phyloP scores from a whole-genome alignment of 2,113 vertebrate species.

The Mixornis gularis region DNA sequence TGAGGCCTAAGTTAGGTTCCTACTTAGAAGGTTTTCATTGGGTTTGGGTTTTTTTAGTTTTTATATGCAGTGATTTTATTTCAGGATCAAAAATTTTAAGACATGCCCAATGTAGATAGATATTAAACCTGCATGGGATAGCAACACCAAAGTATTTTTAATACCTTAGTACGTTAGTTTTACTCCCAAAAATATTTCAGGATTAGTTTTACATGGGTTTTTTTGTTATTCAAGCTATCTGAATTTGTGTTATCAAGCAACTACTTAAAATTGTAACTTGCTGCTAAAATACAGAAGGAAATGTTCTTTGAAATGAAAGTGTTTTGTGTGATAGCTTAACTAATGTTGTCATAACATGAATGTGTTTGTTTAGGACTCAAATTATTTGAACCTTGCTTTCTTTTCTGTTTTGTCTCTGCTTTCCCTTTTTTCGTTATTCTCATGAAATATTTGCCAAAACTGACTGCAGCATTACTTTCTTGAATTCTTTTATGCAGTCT shows the following conservation, averaged over 20 bases:
- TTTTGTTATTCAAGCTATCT: background rate
- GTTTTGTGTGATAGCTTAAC: conserved; percentile 23
- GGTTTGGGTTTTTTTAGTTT: background rate
- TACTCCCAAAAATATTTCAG: background rate
- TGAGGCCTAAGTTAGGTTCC: background rate
- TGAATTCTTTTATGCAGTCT: background rate
- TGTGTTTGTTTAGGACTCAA: conserved; percentile 23
- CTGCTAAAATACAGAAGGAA: background rate
- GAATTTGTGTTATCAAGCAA: background rate
- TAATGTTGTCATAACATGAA: conserved; percentile 40
- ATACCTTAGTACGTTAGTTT: background rate
- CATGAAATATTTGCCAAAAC: background rate
- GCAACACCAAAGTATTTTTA: background rate
- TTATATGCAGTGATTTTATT: background rate
- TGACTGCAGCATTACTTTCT: conserved; percentile 11
- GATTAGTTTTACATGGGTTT: background rate
- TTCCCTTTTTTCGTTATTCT: background rate
- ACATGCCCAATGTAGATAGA: background rate
- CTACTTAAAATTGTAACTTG: background rate
- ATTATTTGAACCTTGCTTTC: background rate
- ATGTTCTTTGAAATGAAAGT: background rate
- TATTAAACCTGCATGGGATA: background rate
- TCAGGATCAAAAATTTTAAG: background rate
- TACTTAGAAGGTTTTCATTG: background rate
- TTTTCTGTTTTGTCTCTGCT: conserved; percentile 14